phyloP scores from a whole-genome alignment of 2,797 vertebrate species.

The Enteromius argenteus region DNA sequence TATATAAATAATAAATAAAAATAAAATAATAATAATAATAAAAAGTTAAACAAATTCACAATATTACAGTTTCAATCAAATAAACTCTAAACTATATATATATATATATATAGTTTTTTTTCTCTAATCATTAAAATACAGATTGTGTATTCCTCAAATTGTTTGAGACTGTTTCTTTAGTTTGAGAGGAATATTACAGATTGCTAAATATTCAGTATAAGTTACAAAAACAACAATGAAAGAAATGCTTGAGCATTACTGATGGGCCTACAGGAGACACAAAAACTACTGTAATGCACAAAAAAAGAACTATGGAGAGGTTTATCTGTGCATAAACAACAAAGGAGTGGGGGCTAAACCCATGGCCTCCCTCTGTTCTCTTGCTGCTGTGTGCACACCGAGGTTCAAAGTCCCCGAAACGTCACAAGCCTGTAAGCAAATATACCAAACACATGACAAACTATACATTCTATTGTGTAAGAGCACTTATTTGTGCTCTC shows the following conservation, averaged over 20 bases:
- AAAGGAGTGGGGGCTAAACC: slow-evolving; percentile 6
- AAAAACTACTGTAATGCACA: background rate
- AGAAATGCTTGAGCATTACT: background rate
- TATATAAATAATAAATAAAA: background rate
- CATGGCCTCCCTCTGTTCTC: slow-evolving; percentile 5
- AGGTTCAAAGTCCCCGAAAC: slow-evolving; percentile 42
- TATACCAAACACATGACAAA: slow-evolving; percentile 48
- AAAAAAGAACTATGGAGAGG: slow-evolving; percentile 21
- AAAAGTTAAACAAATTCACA: too few species aligned
- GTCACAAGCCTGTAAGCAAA: slow-evolving; percentile 47
- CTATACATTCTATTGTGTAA: slow-evolving; percentile 43
- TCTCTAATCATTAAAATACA: background rate
- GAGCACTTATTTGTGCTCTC: background rate
- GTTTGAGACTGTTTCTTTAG: background rate
- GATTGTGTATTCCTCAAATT: background rate
- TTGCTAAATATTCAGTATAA: background rate
- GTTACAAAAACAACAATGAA: background rate
- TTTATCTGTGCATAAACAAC: slow-evolving; percentile 30
- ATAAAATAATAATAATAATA: too few species aligned
- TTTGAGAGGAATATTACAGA: background rate
- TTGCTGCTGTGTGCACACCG: slow-evolving; percentile 15
- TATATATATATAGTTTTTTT: too few species aligned
- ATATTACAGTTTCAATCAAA: too few species aligned
- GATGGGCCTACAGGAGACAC: background rate
- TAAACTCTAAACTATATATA: too few species aligned